Conservation (phyloP, 2,113 vertebrate species). For the Ovis canadensis region DNA sequence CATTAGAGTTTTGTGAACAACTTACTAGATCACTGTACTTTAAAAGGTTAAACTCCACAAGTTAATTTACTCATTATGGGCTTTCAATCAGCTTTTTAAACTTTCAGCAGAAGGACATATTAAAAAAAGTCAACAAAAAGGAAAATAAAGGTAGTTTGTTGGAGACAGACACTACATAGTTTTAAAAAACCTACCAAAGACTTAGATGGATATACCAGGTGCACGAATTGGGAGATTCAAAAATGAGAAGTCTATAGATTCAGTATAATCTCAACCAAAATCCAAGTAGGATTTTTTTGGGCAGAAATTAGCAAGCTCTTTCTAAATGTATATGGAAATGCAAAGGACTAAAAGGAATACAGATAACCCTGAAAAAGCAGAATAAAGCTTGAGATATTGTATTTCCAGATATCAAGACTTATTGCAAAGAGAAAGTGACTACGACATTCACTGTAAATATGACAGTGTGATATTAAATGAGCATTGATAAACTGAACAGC, state of each 20-base stretch:
- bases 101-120: background rate
- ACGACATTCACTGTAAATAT: background rate
- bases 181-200: background rate
- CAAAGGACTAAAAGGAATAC: background rate
- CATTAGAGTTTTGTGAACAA: background rate
- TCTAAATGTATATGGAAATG: background rate
- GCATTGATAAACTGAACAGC: background rate
- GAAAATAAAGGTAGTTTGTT: background rate
- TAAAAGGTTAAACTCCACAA: background rate
- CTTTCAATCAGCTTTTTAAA: conserved; percentile 21
- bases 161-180: background rate
- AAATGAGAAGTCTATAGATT: background rate
- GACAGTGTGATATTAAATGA: background rate
- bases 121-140: background rate
- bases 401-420: background rate
- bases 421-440: background rate
- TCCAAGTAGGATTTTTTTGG: background rate
- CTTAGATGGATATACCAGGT: background rate
- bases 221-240: background rate
- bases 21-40: background rate
- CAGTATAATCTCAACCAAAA: background rate
- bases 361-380: background rate
- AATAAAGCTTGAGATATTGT: background rate
- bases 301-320: background rate
- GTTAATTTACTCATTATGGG: background rate